Evolutionary conservation across 2,888 invertebrate genomes (phyloP).

Genomic region (Oscheius sp.): DNA sequence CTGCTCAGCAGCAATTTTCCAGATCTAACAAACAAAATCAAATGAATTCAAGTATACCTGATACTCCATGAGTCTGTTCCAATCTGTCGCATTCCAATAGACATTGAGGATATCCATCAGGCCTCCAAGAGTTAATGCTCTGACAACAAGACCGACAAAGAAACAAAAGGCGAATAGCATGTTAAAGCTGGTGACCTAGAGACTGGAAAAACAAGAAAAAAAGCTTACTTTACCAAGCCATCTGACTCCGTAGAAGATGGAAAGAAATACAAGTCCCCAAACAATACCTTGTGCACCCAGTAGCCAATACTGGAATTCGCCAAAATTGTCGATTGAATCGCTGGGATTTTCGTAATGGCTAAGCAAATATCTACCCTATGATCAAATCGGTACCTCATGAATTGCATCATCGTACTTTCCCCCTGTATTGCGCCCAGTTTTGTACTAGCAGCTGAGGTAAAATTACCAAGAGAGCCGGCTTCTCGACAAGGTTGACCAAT

Average conservation of each 20-base stretch:
- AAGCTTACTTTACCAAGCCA: slow-evolving; percentile 69
- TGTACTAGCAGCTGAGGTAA: slow-evolving; percentile 42
- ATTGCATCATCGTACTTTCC: slow-evolving; percentile 65
- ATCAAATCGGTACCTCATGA: slow-evolving; percentile 51
- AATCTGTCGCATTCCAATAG: slow-evolving; percentile 63
- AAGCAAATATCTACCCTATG: too few relatives aligned
- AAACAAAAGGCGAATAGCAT: slow-evolving; percentile 39
- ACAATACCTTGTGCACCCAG: slow-evolving; percentile 63
- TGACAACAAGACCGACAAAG: slow-evolving; percentile 46
- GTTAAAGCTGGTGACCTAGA: slow-evolving; percentile 36
- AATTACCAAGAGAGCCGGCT: slow-evolving; percentile 59
- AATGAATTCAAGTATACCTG: slow-evolving; percentile 24
- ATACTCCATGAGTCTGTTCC: slow-evolving; percentile 63
- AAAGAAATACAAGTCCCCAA: slow-evolving; percentile 65
- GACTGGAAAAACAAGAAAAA: too few relatives aligned
- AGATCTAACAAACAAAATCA: slow-evolving; percentile 45
- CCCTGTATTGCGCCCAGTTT: slow-evolving; percentile 53
- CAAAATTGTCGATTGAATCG: slow-evolving; percentile 60
- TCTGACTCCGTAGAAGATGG: slow-evolving; percentile 69
- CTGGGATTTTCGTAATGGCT: slow-evolving; percentile 61
- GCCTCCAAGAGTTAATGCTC: slow-evolving; percentile 56
- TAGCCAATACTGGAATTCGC: slow-evolving; percentile 60
- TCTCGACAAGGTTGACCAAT: slow-evolving; percentile 56
- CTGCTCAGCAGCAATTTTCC: slow-evolving; percentile 67
- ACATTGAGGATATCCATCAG: slow-evolving; percentile 56